phyloP scores from a whole-genome alignment of 2,888 invertebrate genomes.

The Meloe dianella region DNA sequence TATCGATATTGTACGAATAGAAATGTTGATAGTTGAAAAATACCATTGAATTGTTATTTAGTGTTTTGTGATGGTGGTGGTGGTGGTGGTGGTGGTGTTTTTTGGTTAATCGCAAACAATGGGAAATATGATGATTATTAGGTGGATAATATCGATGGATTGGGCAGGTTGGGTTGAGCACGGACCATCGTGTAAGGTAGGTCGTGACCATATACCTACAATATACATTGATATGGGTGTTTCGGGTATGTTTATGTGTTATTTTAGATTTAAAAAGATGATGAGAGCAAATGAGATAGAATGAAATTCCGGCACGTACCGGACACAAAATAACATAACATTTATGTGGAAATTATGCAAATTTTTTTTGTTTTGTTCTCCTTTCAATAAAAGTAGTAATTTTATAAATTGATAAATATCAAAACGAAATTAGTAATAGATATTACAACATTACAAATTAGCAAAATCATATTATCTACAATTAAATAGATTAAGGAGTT shows the following conservation, averaged over 20 bases:
- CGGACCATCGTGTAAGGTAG: constrained; percentile 39
- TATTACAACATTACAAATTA: too few species aligned
- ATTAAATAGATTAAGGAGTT: too few species aligned
- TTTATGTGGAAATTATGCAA: neutral
- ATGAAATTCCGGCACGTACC: constrained; percentile 39
- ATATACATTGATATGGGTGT: constrained; percentile 23
- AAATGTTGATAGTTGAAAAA: constrained; percentile 16
- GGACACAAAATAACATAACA: neutral
- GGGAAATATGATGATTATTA: constrained; percentile 47
- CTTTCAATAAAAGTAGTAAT: neutral
- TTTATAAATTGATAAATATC: neutral
- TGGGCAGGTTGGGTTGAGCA: constrained; percentile 35
- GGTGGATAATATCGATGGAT: constrained; percentile 43
- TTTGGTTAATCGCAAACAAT: constrained; percentile 45
- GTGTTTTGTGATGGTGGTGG: too few species aligned
- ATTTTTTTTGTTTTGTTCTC: neutral
- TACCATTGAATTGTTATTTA: neutral
- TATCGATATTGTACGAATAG: constrained; percentile 14
- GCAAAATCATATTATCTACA: too few species aligned
- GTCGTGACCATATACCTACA: constrained; percentile 33
- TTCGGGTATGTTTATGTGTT: constrained; percentile 39
- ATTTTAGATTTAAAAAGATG: constrained; percentile 20
- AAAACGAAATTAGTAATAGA: too few species aligned
- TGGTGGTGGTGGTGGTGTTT: neutral
- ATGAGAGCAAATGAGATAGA: neutral